Conservation (phyloP, 2,113 vertebrate species). For the Gasterosteus aculeatus region DNA sequence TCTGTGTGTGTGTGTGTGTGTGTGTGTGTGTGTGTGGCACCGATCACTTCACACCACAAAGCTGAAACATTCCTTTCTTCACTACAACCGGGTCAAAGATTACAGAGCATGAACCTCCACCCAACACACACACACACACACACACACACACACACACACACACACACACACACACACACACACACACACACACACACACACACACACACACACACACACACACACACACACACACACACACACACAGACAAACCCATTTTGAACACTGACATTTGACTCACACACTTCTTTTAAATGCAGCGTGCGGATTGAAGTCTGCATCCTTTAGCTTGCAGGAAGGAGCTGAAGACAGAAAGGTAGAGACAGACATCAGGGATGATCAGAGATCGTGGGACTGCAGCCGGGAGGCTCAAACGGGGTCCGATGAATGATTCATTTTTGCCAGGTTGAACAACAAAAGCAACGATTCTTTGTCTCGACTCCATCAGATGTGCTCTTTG, state of each 20-base stretch:
- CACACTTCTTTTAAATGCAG: constrained; percentile 42
- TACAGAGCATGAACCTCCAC: constrained; percentile 38
- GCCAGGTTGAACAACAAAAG: constrained; percentile 34
- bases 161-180: constrained; percentile 15
- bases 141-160: constrained; percentile 19
- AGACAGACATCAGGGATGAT: constrained; percentile 43
- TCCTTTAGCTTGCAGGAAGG: constrained; percentile 19
- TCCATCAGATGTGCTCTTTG: constrained; percentile 27
- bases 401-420: constrained; percentile 35
- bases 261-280: constrained; percentile 38
- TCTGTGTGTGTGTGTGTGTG: constrained; percentile 5
- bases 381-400: constrained; percentile 39
- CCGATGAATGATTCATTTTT: constrained; percentile 37
- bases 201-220: background rate
- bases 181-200: constrained; percentile 11
- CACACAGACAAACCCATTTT: constrained; percentile 18
- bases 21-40: constrained; percentile 23
- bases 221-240: constrained; percentile 31
- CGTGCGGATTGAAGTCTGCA: constrained; percentile 19
- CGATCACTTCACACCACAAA: constrained; percentile 49
- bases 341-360: constrained; percentile 28
- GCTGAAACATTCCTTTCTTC: constrained; percentile 41
- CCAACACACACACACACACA: constrained; percentile 1
- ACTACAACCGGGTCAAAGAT: constrained; percentile 67
- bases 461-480: constrained; percentile 7